phyloP scores from a whole-genome alignment of 2,888 invertebrate genomes.

The Drosophila antonietae region DNA sequence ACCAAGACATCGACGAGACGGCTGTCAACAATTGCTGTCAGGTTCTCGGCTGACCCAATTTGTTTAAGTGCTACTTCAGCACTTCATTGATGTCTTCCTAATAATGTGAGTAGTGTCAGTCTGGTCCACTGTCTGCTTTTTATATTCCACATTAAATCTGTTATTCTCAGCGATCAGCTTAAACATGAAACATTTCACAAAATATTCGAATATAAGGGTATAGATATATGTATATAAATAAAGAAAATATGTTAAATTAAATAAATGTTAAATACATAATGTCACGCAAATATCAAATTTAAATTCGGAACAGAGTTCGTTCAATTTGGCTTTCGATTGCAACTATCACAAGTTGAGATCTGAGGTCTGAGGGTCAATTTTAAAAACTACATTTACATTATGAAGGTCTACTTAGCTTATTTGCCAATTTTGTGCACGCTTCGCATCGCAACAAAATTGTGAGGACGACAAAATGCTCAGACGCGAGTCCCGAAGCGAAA shows the following conservation, averaged over 20 bases:
- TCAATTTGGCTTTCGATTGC: too few species aligned
- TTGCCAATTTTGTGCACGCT: slow-evolving; percentile 73
- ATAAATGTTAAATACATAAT: too few species aligned
- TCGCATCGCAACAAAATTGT: slow-evolving; percentile 35
- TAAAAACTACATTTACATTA: slow-evolving; percentile 5
- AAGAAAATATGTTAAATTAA: neutral
- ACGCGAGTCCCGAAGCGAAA: slow-evolving; percentile 74
- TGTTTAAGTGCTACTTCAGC: slow-evolving; percentile 21
- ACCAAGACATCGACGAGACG: slow-evolving; percentile 39
- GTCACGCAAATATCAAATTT: too few species aligned
- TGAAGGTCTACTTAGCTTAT: slow-evolving; percentile 41
- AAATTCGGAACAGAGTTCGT: too few species aligned
- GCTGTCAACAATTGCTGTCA: slow-evolving; percentile 41
- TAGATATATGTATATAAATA: neutral
- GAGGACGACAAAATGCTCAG: slow-evolving; percentile 65
- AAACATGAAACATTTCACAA: neutral
- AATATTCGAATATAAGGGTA: too few species aligned
- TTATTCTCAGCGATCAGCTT: neutral
- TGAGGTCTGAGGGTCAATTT: neutral
- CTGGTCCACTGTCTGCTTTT: neutral
- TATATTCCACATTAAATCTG: neutral
- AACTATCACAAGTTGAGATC: too few species aligned
- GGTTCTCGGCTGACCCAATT: slow-evolving; percentile 67
- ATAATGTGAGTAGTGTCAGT: neutral
- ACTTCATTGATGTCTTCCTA: slow-evolving; percentile 15